Conservation (phyloP, 2,113 vertebrate species). For the Delphinapterus leucas region DNA sequence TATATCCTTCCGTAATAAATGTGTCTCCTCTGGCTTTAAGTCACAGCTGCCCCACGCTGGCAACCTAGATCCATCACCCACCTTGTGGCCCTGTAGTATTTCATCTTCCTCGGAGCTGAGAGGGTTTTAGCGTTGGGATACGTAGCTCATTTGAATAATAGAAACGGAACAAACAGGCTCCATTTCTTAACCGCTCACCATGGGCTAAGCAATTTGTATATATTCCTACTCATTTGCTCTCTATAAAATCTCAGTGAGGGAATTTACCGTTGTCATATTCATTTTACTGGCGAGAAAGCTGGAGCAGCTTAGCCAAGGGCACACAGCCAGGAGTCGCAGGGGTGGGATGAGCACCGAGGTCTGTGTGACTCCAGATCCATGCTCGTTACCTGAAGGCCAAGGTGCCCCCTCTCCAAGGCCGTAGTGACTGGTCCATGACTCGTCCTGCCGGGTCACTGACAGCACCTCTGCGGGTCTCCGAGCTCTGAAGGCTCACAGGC, state of each 20-base stretch:
- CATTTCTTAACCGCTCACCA: background rate
- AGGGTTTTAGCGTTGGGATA: background rate
- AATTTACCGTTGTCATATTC: background rate
- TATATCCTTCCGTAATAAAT: constrained; percentile 49
- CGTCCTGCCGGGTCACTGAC: accelerated
- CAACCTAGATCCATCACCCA: background rate
- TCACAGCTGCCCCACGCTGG: constrained; percentile 47
- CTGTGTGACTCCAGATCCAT: background rate
- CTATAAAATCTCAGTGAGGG: background rate
- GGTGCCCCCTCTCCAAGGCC: background rate
- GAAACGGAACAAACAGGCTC: background rate
- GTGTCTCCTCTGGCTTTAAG: constrained; percentile 16
- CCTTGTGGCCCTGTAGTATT: background rate
- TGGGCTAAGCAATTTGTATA: background rate
- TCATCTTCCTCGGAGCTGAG: background rate
- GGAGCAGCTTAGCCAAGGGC: background rate
- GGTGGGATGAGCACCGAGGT: background rate
- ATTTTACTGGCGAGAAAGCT: background rate
- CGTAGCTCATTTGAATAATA: background rate
- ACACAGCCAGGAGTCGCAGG: background rate
- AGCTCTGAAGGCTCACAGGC: background rate
- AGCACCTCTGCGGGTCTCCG: accelerated
- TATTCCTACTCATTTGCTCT: background rate
- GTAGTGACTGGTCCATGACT: accelerated
- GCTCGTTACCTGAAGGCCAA: accelerated